Evolutionary conservation across 1,140 invertebrate genomes (phyloP).

Genomic region (Camponotus pennsylvanicus): DNA sequence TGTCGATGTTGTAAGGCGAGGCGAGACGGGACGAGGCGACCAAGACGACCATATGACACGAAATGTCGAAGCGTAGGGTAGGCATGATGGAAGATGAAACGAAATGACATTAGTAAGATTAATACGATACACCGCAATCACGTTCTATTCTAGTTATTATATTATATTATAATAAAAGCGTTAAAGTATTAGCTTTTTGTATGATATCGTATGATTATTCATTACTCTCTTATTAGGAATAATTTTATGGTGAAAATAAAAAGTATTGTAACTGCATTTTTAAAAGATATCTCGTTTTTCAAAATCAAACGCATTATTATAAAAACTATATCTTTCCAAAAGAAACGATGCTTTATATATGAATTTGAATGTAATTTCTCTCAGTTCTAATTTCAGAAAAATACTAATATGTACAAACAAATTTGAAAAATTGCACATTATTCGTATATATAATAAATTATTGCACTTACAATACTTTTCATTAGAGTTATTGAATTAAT

Average conservation of each 20-base stretch:
- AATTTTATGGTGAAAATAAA: neutral
- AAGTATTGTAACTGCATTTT: constrained; percentile 29
- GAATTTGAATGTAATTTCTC: neutral
- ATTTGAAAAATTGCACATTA: neutral
- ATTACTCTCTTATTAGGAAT: neutral
- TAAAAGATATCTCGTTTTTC: neutral
- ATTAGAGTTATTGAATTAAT: neutral
- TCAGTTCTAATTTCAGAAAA: neutral
- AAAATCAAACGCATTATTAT: neutral
- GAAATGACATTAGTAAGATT: constrained; percentile 79
- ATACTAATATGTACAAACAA: neutral
- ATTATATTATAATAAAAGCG: neutral
- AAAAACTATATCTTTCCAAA: no score
- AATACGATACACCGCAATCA: constrained; percentile 1
- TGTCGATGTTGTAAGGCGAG: constrained; percentile 63
- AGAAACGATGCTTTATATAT: neutral
- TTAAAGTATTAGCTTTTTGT: constrained; percentile 13
- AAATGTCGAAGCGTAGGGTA: constrained; percentile 76
- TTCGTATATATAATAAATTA: no score
- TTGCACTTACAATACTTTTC: neutral
- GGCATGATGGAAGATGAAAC: constrained; percentile 80
- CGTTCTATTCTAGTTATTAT: constrained; percentile 19
- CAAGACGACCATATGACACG: constrained; percentile 76
- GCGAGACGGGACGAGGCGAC: constrained; percentile 67
- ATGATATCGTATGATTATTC: neutral